Percentiles rank a stretch among this genome's conserved stretches.
Conservation (phyloP, 1,140 invertebrate genomes). For the Phymastichus coffea region DNA sequence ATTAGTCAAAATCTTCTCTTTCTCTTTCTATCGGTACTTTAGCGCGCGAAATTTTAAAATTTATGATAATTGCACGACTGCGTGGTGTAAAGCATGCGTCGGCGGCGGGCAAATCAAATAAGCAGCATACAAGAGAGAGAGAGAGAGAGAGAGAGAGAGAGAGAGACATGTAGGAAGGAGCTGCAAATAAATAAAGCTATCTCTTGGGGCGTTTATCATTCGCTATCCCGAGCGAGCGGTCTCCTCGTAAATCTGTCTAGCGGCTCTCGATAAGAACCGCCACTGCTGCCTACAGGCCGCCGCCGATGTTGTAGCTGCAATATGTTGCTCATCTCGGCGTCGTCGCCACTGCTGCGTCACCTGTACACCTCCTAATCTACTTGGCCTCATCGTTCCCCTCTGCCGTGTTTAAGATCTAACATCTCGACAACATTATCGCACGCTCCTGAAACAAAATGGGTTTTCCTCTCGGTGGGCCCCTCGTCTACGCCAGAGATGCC, state of each 20-base stretch:
- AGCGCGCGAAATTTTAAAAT: slow-evolving; percentile 14
- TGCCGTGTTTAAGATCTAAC: no score
- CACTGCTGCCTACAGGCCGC: slow-evolving; percentile 29
- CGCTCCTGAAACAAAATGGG: slow-evolving; percentile 8
- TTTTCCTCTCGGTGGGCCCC: background rate
- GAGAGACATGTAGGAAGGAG: slow-evolving; percentile 34
- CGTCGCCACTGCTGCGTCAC: no score
- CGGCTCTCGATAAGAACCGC: slow-evolving; percentile 51
- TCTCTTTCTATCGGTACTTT: no score
- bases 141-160: no score
- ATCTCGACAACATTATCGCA: slow-evolving; percentile 26
- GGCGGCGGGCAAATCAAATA: slow-evolving; percentile 23
- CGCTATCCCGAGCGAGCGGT: slow-evolving; percentile 51
- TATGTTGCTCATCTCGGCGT: slow-evolving; percentile 46
- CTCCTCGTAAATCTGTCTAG: slow-evolving; percentile 55
- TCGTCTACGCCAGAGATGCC: no score
- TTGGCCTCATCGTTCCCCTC: background rate
- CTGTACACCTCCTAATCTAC: slow-evolving; percentile 19
- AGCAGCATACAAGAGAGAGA: slow-evolving; percentile 27
- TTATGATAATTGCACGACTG: slow-evolving; percentile 23
- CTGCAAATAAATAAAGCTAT: slow-evolving; percentile 58
- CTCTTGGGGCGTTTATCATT: slow-evolving; percentile 56
- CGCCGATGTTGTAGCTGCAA: no score
- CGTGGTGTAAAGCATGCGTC: slow-evolving; percentile 16
- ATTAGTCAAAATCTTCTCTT: slow-evolving; percentile 18